phyloP scores from a whole-genome alignment of 2,797 vertebrate genomes.

The Ambastaia sidthimunki region DNA sequence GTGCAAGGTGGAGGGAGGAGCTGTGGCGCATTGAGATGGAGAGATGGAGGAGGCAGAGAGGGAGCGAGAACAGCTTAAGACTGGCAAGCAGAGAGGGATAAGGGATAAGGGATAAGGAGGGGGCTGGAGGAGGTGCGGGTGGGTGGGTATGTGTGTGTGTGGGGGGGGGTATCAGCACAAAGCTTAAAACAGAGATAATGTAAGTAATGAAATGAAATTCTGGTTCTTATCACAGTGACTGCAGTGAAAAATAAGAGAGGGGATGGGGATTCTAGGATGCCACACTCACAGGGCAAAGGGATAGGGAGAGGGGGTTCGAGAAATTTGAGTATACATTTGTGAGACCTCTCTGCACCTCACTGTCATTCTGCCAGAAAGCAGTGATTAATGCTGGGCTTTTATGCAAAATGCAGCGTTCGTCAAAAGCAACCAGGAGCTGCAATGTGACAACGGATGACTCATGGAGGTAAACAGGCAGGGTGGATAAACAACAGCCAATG shows the following conservation, averaged over 20 bases:
- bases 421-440: slow-evolving; percentile 55
- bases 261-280: slow-evolving; percentile 42
- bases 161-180: slow-evolving; percentile 43
- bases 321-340: slow-evolving; percentile 44
- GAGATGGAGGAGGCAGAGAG: slow-evolving; percentile 51
- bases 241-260: slow-evolving; percentile 24
- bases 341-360: slow-evolving; percentile 46
- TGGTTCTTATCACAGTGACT: slow-evolving; percentile 50
- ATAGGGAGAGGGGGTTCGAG: slow-evolving; percentile 12
- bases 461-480: slow-evolving; percentile 60
- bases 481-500: slow-evolving; percentile 57
- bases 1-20: slow-evolving; percentile 68
- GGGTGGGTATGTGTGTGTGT: slow-evolving; percentile 1
- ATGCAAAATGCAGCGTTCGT: slow-evolving; percentile 57
- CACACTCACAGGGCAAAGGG: slow-evolving; percentile 17
- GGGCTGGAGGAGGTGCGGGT: slow-evolving; percentile 1
- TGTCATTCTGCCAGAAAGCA: slow-evolving; percentile 51
- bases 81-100: slow-evolving; percentile 48
- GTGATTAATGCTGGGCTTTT: slow-evolving; percentile 59
- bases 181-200: slow-evolving; percentile 58
- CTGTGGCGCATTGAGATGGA: slow-evolving; percentile 60
- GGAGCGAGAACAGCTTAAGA: slow-evolving; percentile 44
- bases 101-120: slow-evolving; percentile 39
- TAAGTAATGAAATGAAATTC: slow-evolving; percentile 60
- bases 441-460: slow-evolving; percentile 61